phyloP scores from a whole-genome alignment of 2,888 invertebrate species.

The Ethmia dodecea region DNA sequence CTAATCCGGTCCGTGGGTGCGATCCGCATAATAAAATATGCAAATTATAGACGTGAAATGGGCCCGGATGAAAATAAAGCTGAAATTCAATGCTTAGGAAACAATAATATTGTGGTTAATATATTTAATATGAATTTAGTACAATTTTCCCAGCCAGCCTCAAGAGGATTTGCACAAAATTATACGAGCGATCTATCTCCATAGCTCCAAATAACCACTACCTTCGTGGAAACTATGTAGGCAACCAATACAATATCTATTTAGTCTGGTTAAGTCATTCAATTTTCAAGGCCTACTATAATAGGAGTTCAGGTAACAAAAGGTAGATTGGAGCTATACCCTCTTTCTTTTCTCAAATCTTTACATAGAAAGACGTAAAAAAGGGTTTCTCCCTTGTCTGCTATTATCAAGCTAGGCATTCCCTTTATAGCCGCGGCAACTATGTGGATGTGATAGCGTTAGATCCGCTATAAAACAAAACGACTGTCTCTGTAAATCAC shows the following conservation, averaged over 20 bases:
- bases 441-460: constrained; percentile 17
- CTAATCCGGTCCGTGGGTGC: constrained; percentile 8
- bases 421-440: constrained; percentile 1
- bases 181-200: no score
- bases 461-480: constrained; percentile 17
- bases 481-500: constrained; percentile 21
- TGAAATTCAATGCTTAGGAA: not conserved
- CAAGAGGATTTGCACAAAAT: not conserved
- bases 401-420: not conserved
- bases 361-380: not conserved
- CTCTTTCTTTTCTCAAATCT: no score
- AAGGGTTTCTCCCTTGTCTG: not conserved
- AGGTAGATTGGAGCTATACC: no score
- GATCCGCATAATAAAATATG: constrained; percentile 7
- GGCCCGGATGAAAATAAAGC: not conserved
- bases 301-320: no score
- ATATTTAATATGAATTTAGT: constrained; percentile 1
- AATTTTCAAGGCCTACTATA: no score
- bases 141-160: no score
- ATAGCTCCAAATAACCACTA: no score
- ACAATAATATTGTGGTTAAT: constrained; percentile 1
- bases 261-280: no score
- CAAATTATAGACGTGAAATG: constrained; percentile 2
- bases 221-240: no score
- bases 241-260: no score